Percentiles rank a stretch among this genome's conserved stretches.
Evolutionary conservation across 1,140 invertebrate genomes (phyloP).

Genomic region (Diorhabda elongata): DNA sequence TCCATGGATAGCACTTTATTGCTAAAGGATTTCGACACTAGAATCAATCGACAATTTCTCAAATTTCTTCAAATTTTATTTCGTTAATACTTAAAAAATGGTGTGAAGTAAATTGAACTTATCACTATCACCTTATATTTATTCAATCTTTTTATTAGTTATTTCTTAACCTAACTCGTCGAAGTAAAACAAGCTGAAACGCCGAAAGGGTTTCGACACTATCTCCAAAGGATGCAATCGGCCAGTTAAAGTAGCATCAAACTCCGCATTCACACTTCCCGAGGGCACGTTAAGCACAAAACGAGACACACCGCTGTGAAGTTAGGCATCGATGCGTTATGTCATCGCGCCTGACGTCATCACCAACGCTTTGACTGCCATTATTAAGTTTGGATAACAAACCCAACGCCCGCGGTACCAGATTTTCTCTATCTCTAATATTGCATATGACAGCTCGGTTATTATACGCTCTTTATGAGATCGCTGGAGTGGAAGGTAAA

Average conservation of each 20-base stretch:
- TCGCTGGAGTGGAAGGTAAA: constrained; percentile 17
- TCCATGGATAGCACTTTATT: too few species aligned
- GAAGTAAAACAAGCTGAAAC: neutral
- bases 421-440: constrained; percentile 28
- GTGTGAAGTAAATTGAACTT: too few species aligned
- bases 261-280: neutral
- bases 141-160: too few species aligned
- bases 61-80: too few species aligned
- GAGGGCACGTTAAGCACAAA: neutral
- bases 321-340: constrained; percentile 10
- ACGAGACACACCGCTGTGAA: constrained; percentile 3
- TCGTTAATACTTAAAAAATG: too few species aligned
- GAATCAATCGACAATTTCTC: too few species aligned
- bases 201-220: neutral
- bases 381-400: constrained; percentile 46
- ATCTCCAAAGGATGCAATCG: constrained; percentile 1
- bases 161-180: too few species aligned
- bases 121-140: too few species aligned
- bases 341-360: constrained; percentile 8
- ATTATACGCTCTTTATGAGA: constrained; percentile 23
- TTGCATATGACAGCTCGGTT: constrained; percentile 37
- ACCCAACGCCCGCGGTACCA: constrained; percentile 38
- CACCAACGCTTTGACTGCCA: constrained; percentile 39
- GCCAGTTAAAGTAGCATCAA: neutral
- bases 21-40: too few species aligned